Evolutionary conservation across 2,113 vertebrate species (phyloP).

Genomic region (Semnopithecus entellus): DNA sequence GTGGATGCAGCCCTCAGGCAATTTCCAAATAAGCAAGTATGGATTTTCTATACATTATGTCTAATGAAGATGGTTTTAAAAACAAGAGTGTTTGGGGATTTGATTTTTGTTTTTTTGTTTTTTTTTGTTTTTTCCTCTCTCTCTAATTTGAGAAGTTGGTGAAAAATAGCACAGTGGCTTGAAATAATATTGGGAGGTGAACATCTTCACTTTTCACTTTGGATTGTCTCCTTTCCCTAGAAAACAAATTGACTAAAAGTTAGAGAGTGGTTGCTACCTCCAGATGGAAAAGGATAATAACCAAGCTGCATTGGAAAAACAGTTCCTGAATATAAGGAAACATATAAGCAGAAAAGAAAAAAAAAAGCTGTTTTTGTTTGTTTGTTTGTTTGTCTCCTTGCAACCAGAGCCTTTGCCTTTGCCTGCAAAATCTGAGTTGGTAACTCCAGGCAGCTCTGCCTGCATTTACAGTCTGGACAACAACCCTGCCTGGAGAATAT

Average conservation of each 20-base stretch:
- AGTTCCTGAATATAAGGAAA: background rate
- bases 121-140: no score
- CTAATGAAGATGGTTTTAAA: constrained; percentile 49
- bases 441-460: background rate
- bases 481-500: background rate
- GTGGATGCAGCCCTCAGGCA: background rate
- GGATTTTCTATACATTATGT: constrained; percentile 48
- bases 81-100: background rate
- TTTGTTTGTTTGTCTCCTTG: no score
- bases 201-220: background rate
- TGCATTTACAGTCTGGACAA: background rate
- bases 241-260: background rate
- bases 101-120: background rate
- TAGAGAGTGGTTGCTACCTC: background rate
- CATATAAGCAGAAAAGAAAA: background rate
- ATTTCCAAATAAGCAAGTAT: constrained; percentile 22
- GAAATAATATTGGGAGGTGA: background rate
- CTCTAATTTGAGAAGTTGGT: background rate
- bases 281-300: background rate
- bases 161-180: constrained; percentile 21
- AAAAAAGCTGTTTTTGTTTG: no score
- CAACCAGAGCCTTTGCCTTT: background rate
- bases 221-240: background rate
- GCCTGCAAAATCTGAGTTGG: background rate
- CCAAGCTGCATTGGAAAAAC: no score